A percentile compares a stretch with the other conserved stretches of the same genome.
Conservation (phyloP, 2,888 invertebrate genomes). For the Baronia brevicornis region DNA sequence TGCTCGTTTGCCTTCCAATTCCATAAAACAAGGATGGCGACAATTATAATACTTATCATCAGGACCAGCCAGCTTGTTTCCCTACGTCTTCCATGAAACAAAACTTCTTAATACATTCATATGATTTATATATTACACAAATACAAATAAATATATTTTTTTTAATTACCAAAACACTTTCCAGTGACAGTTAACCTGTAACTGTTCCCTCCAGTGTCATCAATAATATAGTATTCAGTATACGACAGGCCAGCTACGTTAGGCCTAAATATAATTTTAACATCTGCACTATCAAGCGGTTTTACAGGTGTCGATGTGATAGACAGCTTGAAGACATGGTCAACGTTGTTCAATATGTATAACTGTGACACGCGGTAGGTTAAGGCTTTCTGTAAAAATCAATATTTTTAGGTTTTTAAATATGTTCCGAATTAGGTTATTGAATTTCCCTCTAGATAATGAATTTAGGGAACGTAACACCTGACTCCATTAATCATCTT, state of each 20-base stretch:
- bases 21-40: too few relatives aligned
- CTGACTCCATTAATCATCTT: too few relatives aligned
- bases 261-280: slow-evolving; percentile 47
- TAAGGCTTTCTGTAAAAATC: slow-evolving; percentile 35
- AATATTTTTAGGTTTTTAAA: too few relatives aligned
- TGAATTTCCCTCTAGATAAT: too few relatives aligned
- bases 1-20: too few relatives aligned
- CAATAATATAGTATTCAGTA: slow-evolving; percentile 59
- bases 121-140: background rate
- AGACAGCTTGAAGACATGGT: slow-evolving; percentile 50
- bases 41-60: too few relatives aligned
- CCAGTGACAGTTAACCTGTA: slow-evolving; percentile 54
- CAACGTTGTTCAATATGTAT: slow-evolving; percentile 52
- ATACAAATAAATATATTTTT: slow-evolving; percentile 1
- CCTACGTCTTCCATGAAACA: too few relatives aligned
- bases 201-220: slow-evolving; percentile 45
- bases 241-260: slow-evolving; percentile 49
- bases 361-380: slow-evolving; percentile 50
- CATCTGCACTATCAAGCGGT: slow-evolving; percentile 36
- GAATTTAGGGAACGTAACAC: too few relatives aligned
- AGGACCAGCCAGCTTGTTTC: too few relatives aligned
- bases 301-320: slow-evolving; percentile 40
- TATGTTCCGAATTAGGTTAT: too few relatives aligned
- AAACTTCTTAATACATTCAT: too few relatives aligned
- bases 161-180: slow-evolving; percentile 48